Evolutionary conservation across 2,113 vertebrate genomes (phyloP), one percentile per base, ranked within the genome.

Genomic region (Oenanthe melanoleuca): DNA sequence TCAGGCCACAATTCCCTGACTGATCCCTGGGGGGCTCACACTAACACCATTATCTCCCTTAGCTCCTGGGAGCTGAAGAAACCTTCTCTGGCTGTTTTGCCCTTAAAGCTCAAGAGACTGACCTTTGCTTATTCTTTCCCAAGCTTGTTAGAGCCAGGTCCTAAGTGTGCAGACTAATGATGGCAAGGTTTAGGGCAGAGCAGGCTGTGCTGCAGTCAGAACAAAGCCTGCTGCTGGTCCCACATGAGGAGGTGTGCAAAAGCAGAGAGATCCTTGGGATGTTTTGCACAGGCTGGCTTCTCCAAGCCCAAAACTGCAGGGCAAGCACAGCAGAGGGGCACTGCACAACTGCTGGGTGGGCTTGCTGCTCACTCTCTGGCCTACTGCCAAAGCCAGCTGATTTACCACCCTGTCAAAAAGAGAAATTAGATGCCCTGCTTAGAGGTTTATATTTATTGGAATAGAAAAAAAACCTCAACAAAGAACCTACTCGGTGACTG

Each of bases 381-480:
- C 61, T 78, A 2, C 49, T 79, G 86, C 83, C 93, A 92, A 83
- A 97, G 57, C 14, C 64, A 89, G 69, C 65, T 85, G 59, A 87
- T 92, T 75, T 88, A 87, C 90, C 61, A 67, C 73, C 31, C 83
- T 55, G 89, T 47, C 81, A 80, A 67, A 52, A 90, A 77, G 40
- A 86, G 56, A 61, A 82, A 90, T 66, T 37, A 77, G 72, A 67
- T 64, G 56, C 56, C 60, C 61, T 40, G n/a, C 49, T 78, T 80
- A 63, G 34, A 81, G 82, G 61, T 84, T 93, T 84, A 23, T 90
- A 84, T 79, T 91, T 95, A 80, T 66, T 88, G 79, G 86, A 66
- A 73, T 52, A 59, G 29, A 28, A 56, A 63, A 81, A 73, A 73
- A 74, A n/a, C 8, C 12, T 50, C 38, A 29, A 38, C 26, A 63